A percentile compares a stretch with the other conserved stretches of the same genome.
Evolutionary conservation across 2,113 vertebrate genomes (phyloP).

Genomic region (Neolamprologus ventralis): DNA sequence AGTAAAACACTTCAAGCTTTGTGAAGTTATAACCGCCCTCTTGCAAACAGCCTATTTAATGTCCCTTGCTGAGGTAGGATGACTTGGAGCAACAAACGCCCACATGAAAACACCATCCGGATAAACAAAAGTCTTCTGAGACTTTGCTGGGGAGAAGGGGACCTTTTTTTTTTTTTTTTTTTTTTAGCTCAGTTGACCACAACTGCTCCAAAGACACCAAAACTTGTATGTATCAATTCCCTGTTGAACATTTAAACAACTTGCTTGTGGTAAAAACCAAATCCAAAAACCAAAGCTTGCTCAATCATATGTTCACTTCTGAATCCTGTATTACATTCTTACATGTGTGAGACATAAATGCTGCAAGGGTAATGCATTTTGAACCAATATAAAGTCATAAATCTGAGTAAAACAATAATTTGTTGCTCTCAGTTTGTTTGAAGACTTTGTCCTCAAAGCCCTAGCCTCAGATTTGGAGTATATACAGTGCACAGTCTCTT

Average conservation of each 20-base stretch:
- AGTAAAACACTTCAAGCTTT: conserved; percentile 4
- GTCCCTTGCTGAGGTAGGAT: conserved; percentile 14
- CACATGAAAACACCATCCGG: conserved; percentile 35
- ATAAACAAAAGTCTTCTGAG: conserved; percentile 26
- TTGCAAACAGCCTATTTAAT: conserved; percentile 37
- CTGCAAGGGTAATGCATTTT: neutral
- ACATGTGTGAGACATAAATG: neutral
- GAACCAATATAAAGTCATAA: neutral
- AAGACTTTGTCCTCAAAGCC: neutral
- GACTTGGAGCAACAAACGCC: neutral
- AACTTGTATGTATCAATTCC: neutral
- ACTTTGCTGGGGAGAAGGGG: neutral
- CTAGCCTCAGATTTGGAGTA: neutral
- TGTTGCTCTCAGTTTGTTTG: neutral
- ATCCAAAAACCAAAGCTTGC: neutral
- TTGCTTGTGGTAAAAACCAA: neutral
- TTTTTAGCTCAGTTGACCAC: neutral
- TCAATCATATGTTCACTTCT: neutral
- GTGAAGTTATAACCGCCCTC: neutral
- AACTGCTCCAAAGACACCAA: conserved; percentile 11
- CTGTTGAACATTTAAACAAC: neutral
- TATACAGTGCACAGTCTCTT: conserved; percentile 52
- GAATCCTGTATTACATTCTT: neutral
- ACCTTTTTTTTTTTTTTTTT: neutral
- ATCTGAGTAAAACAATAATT: neutral